Evolutionary conservation across 2,113 vertebrate genomes (phyloP), one percentile per base, ranked within the genome.

Genomic region (Triplophysa rosa): DNA sequence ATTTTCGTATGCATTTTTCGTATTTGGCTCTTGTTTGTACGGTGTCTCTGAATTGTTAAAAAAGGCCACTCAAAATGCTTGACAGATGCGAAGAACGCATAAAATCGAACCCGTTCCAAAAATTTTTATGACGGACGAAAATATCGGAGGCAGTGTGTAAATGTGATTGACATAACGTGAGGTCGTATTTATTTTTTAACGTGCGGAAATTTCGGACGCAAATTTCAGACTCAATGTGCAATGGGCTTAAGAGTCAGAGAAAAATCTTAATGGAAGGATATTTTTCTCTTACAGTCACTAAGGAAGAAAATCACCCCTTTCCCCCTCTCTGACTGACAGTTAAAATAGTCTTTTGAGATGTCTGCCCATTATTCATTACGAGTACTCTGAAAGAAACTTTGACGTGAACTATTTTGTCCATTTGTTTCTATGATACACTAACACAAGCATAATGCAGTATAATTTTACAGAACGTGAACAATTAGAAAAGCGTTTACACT

Each of bases 401-500:
- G 12, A 21, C 3, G 5, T 8, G 1, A 33, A 37, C 26, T 54
- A 54, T 54, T 29, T 29, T 54, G 23, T 26, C 6, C 7, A n/a
- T 56, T 56, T 56, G 14, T 72, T 59, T 59, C 19, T 59, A 59
- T 59, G 11, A 72, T 40, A n/a, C 58, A 59, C 16, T 58, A 59
- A 72, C 33, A 59, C 3, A 14, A 14, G n/a, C 45, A 33, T 26
- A 2, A 42, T 66, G 54, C 9, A 45, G 37, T 29, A 45, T 14
- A 23, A 23, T 23, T 63, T 4, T 2, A 37, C 19, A 47, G 29
- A 19, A 63, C 47, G 71, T 1, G 23, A 61, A 12, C 52, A 59
- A 29, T 58, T 82, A 77, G 70, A 66, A 72, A 47, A 66, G 67
- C 70, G 64, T 78, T 82, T 78, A 67, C 62, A 72, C 42, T 83